A percentile compares a stretch with the other conserved stretches of the same genome.
Evolutionary conservation across 2,797 vertebrate species (phyloP).

Genomic region (Aselliscus stoliczkanus): DNA sequence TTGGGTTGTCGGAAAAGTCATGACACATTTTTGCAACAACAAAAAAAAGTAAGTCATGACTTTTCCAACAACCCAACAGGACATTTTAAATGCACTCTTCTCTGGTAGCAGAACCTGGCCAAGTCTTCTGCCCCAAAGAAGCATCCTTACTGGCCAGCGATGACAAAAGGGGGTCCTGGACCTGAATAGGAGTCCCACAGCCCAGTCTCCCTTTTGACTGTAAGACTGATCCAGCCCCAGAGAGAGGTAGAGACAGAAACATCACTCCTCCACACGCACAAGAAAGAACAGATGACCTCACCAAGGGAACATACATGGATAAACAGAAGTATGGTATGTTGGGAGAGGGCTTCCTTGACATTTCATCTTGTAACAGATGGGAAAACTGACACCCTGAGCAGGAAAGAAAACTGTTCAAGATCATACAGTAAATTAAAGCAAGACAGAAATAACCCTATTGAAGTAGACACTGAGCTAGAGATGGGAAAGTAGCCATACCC

Average conservation of each 20-base stretch:
- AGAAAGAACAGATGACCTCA: background rate
- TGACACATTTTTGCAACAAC: no score
- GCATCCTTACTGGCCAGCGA: background rate
- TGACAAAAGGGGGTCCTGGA: background rate
- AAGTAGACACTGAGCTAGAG: background rate
- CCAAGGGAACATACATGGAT: background rate
- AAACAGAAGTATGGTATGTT: background rate
- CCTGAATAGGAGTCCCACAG: background rate
- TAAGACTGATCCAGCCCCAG: background rate
- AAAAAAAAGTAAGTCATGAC: no score
- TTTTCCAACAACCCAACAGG: no score
- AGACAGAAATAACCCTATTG: background rate
- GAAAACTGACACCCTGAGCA: background rate
- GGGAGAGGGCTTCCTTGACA: background rate
- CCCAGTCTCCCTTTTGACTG: background rate
- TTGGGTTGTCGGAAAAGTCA: no score
- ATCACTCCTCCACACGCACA: background rate
- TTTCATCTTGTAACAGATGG: background rate
- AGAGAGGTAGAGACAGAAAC: background rate
- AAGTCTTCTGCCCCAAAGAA: background rate
- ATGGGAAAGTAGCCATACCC: background rate
- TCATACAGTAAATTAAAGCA: background rate
- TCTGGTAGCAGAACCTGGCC: background rate
- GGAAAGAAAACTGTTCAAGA: background rate
- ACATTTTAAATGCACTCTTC: background rate